Conservation (phyloP, 2,888 invertebrate genomes). For the Xestia sexstrigata region DNA sequence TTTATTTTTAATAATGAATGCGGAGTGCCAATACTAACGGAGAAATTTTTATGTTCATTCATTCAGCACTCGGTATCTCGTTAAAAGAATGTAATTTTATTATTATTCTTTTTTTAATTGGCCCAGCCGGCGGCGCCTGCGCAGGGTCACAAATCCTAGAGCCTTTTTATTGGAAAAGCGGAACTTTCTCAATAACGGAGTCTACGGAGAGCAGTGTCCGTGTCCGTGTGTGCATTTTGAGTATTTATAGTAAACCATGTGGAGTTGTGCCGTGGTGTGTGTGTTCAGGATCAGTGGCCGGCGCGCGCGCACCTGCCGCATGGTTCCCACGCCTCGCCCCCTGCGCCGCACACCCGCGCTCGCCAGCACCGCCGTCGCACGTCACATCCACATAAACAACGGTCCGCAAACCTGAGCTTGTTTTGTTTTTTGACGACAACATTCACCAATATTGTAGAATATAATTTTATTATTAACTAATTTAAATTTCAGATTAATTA, state of each 20-base stretch:
- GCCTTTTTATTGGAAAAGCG: constrained; percentile 80
- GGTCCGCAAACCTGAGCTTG: constrained; percentile 78
- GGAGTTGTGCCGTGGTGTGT: constrained; percentile 73
- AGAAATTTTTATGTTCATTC: constrained; percentile 36
- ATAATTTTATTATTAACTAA: constrained; percentile 62
- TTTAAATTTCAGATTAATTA: constrained; percentile 71
- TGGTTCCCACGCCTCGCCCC: constrained; percentile 87
- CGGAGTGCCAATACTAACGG: constrained; percentile 40
- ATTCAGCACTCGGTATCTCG: constrained; percentile 19
- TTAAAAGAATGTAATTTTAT: constrained; percentile 15
- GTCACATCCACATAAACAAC: constrained; percentile 86
- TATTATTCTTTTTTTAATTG: constrained; percentile 22
- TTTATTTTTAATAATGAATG: constrained; percentile 55
- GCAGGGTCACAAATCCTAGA: constrained; percentile 57
- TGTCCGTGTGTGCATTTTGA: constrained; percentile 69
- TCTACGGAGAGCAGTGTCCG: constrained; percentile 68
- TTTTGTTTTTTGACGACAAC: constrained; percentile 75
- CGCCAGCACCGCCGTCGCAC: constrained; percentile 74
- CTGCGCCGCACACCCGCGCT: constrained; percentile 71
- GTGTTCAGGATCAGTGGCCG: constrained; percentile 90
- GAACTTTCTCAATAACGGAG: constrained; percentile 85
- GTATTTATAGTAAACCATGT: constrained; percentile 70
- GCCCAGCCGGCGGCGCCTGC: constrained; percentile 55
- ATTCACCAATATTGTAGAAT: constrained; percentile 68
- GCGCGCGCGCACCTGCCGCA: constrained; percentile 90